A percentile compares a stretch with the other conserved stretches of the same genome.
Evolutionary conservation across 2,113 vertebrate genomes (phyloP).

Genomic region (Laterallus jamaicensis): DNA sequence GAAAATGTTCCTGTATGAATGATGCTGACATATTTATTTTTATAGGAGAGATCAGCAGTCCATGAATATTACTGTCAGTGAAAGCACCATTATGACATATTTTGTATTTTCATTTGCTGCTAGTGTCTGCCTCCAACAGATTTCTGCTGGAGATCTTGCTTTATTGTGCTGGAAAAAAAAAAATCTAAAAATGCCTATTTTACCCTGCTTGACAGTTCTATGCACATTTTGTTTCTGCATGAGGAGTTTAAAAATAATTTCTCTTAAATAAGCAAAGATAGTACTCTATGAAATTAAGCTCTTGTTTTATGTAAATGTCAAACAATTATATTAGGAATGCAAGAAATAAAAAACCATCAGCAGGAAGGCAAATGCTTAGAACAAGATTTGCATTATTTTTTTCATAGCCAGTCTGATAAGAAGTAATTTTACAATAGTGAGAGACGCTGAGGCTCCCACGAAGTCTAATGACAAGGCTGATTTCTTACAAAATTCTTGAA

Average conservation of each 20-base stretch:
- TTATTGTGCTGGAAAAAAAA: constrained; percentile 16
- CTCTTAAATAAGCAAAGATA: constrained; percentile 66
- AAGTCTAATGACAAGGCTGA: constrained; percentile 50
- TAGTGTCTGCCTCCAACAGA: neutral
- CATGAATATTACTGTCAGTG: neutral
- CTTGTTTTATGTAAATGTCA: constrained; percentile 72
- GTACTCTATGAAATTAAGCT: constrained; percentile 43
- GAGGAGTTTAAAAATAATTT: constrained; percentile 55
- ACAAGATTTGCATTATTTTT: constrained; percentile 66
- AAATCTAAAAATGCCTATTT: constrained; percentile 30
- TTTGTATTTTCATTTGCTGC: neutral
- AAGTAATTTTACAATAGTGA: constrained; percentile 35
- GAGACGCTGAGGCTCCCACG: constrained; percentile 23
- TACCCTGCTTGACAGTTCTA: constrained; percentile 16
- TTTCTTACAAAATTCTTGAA: constrained; percentile 17
- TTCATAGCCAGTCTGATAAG: constrained; percentile 46
- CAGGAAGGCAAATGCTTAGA: constrained; percentile 64
- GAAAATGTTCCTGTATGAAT: neutral
- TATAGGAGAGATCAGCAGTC: neutral
- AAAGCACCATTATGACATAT: neutral
- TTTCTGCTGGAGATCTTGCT: constrained; percentile 13
- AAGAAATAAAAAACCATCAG: constrained; percentile 64
- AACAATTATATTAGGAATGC: constrained; percentile 73
- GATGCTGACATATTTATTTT: neutral
- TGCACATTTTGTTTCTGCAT: constrained; percentile 46